phyloP scores from a whole-genome alignment of 2,888 invertebrate species.

The Harmothoe impar region DNA sequence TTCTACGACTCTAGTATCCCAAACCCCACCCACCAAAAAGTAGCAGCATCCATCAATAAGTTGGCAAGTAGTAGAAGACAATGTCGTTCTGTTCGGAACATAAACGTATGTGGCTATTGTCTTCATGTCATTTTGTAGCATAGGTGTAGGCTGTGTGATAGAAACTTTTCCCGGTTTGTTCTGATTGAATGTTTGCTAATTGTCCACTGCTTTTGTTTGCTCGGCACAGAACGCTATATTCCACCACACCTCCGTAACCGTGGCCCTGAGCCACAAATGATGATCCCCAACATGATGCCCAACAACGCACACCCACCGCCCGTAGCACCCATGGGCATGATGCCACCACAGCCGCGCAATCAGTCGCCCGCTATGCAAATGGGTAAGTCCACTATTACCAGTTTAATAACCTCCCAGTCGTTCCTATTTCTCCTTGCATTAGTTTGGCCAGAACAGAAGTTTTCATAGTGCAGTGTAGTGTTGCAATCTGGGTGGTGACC shows the following conservation, averaged over 20 bases:
- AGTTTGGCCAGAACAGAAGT: not conserved
- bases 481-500: not conserved
- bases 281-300: slow-evolving; percentile 20
- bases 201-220: not conserved
- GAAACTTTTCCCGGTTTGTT: too few species aligned
- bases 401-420: not conserved
- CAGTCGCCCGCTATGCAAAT: slow-evolving; percentile 21
- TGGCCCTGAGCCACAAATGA: slow-evolving; percentile 33
- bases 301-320: not conserved
- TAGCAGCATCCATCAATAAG: too few species aligned
- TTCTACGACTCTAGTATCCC: too few species aligned
- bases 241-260: slow-evolving; percentile 63
- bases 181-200: too few species aligned
- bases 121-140: too few species aligned
- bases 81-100: too few species aligned
- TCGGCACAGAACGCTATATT: slow-evolving; percentile 57
- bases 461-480: slow-evolving; percentile 21
- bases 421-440: not conserved
- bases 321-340: slow-evolving; percentile 29
- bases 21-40: too few species aligned
- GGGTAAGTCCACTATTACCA: not conserved
- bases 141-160: too few species aligned
- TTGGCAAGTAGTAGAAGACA: too few species aligned
- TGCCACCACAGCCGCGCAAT: slow-evolving; percentile 53
- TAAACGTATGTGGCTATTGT: too few species aligned